Conservation (phyloP, 1,140 invertebrate species). For the Branchinecta lynchi region DNA sequence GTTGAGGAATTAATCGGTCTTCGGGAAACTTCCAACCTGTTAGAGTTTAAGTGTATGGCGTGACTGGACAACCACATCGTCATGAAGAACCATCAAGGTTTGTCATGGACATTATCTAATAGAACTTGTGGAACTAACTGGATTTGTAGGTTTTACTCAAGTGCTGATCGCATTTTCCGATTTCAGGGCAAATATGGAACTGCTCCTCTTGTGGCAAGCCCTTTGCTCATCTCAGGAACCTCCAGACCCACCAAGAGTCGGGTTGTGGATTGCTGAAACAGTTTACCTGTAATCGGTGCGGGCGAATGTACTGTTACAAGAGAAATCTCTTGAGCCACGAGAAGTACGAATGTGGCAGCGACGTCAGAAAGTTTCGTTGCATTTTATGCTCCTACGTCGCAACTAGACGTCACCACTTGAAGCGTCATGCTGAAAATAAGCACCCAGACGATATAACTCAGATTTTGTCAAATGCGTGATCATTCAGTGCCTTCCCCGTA, state of each 20-base stretch:
- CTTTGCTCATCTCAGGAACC: constrained; percentile 6
- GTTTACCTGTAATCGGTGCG: neutral
- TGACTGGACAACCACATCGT: too few species aligned
- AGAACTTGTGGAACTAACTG: too few species aligned
- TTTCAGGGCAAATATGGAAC: neutral
- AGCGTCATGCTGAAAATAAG: neutral
- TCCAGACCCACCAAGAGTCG: neutral
- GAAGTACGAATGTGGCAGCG: neutral
- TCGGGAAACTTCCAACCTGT: too few species aligned
- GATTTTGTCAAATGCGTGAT: too few species aligned
- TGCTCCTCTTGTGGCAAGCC: neutral
- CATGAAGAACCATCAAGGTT: too few species aligned
- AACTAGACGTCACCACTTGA: neutral
- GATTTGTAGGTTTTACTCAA: too few species aligned
- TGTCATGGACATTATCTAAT: too few species aligned
- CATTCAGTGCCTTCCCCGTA: too few species aligned
- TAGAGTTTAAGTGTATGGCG: too few species aligned
- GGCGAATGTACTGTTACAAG: neutral
- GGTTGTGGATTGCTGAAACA: neutral
- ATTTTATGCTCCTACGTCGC: neutral
- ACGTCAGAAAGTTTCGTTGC: neutral
- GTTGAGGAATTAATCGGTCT: too few species aligned
- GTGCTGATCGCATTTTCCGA: neutral
- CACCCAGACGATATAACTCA: neutral
- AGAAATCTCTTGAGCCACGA: neutral